A percentile compares a stretch with the other conserved stretches of the same genome.
Conservation (phyloP, 2,113 vertebrate genomes). For the human region DNA sequence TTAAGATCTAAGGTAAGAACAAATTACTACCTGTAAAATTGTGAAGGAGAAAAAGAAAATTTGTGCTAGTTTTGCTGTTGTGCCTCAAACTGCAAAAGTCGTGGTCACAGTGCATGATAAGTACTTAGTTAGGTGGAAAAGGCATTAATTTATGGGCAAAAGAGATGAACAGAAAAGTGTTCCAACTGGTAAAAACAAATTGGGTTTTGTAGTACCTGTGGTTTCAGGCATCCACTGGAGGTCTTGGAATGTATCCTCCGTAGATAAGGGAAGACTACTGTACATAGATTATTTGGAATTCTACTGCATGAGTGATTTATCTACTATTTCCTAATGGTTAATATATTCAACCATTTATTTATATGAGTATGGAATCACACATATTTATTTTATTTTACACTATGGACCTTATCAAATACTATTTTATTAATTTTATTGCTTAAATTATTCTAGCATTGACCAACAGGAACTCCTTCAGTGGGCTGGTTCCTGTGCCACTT, state of each 20-base stretch:
- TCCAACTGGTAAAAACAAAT: neutral
- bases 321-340: neutral
- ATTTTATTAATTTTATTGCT: neutral
- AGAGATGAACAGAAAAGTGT: neutral
- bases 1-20: neutral
- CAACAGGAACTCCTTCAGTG: neutral
- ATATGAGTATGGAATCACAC: neutral
- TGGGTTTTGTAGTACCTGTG: neutral
- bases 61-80: neutral
- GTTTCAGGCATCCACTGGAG: neutral
- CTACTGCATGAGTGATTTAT: neutral
- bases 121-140: neutral
- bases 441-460: neutral
- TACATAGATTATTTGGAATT: neutral
- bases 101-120: neutral
- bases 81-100: neutral
- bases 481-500: no score
- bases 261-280: neutral
- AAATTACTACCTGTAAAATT: neutral
- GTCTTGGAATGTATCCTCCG: neutral
- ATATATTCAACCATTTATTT: neutral
- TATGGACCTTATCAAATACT: neutral
- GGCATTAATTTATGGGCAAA: neutral
- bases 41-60: neutral
- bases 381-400: neutral